Conservation (phyloP, 2,888 invertebrate genomes). For the Cloeon dipterum region DNA sequence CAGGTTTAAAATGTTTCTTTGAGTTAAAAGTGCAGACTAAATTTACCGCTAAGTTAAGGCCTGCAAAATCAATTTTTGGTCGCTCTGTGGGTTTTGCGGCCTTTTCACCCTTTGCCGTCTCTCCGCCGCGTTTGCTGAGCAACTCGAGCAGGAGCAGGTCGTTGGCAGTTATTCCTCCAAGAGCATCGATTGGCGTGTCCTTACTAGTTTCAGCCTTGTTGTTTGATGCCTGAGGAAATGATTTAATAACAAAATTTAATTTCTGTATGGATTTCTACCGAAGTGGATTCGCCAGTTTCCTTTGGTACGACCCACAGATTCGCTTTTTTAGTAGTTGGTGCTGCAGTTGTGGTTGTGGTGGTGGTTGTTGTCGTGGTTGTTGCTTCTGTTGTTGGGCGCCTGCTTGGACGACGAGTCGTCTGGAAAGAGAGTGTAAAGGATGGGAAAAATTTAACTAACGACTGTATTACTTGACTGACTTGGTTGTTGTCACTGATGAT, state of each 20-base stretch:
- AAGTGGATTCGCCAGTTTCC: background rate
- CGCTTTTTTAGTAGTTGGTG: background rate
- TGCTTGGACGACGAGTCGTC: too few relatives aligned
- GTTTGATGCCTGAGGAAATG: background rate
- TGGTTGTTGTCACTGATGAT: background rate
- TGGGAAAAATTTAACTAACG: too few relatives aligned
- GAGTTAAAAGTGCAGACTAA: too few relatives aligned
- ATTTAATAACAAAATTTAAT: background rate
- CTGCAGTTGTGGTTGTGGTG: background rate
- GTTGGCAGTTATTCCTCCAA: background rate
- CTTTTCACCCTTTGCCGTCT: too few relatives aligned
- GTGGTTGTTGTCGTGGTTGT: background rate
- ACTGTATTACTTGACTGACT: too few relatives aligned
- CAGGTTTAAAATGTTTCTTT: too few relatives aligned
- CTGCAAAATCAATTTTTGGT: too few relatives aligned
- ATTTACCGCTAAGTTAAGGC: background rate
- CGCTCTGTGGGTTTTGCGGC: too few relatives aligned
- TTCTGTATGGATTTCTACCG: background rate
- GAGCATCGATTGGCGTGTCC: too few relatives aligned
- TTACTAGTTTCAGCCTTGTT: background rate
- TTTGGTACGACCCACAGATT: background rate
- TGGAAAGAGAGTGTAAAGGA: too few relatives aligned
- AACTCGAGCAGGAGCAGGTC: background rate
- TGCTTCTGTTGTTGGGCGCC: background rate
- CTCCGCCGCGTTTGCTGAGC: background rate